Base-by-base conservation (phyloP, 2,797 vertebrate genomes). In the Thripadectes ignobilis region DNA sequence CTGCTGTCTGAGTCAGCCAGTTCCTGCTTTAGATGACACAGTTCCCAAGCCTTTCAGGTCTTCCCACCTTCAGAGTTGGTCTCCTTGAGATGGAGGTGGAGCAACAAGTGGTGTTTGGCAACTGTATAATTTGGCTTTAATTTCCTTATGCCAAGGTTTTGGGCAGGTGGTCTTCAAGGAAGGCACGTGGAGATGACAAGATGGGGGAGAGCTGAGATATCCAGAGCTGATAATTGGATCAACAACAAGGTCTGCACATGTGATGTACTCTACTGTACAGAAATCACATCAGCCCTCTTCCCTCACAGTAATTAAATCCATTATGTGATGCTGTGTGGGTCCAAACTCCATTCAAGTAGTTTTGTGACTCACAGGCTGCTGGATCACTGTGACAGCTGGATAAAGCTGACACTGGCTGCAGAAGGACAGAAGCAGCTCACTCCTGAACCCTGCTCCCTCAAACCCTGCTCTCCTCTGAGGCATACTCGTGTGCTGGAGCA, bases 21-120 rank as follows among this genome's bases (percentile, higher is more conserved):
- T 89, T 92, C 55, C 67, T 94, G 59, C 69, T 93, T 54, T 27
- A 83, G 73, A 92, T 85, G 88, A 84, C 8, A 7, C n/a, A 92
- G 76, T 66, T 71, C n/a, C 62, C 55, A 66, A 67, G 24, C 13
- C 23, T n/a, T 76, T 88, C 72, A 84, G 48, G 17, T 92, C 84
- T 93, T 92, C 43, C 67, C 51, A 82, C 26, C n/a, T 82, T 94
- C 71, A 63, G 34, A 79, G 45, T 2, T 77, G 55, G 32, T 52
- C 29, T 88, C 46, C 51, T 74, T 67, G 74, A 74, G 73, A 61
- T 16, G n/a, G 55, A 78, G 41, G 61, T 12, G 39, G 58, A 95
- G 51, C 76, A 75, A 93, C 0, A 21, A 95, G 62, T 69, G 43
- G 62, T 75, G 41, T 22, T 26, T 74, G 39, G 38, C 0, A 1